Evolutionary conservation across 2,797 vertebrate species (phyloP), one percentile per base, ranked within the genome.

Genomic region (Odontamblyopus rebecca): DNA sequence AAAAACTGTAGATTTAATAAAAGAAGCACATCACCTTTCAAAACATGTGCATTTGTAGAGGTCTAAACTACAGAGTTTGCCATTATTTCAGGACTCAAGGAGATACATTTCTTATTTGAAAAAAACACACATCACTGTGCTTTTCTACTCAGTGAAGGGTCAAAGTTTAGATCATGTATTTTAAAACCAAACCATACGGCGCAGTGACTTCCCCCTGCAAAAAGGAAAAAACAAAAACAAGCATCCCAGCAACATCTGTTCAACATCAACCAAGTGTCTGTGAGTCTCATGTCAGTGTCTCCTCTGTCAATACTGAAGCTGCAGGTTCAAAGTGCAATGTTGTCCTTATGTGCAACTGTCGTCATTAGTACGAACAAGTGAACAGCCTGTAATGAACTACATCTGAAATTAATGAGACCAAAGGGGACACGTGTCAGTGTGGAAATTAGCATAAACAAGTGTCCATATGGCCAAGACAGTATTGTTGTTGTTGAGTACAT

Each of bases 181-280:
- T 86, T 84, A 87, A 79, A 81, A 61, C 68, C 74, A 82, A 91
- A 85, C 68, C 74, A 82, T 90, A 85, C 83, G 86, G 82, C 85
- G 82, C 73, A 64, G 61, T 32, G 8, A 56, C 77, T 82, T 77
- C 67, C 75, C 77, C 66, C 56, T 29, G 77, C 50, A 71, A 83
- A 50, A 66, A 23, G 23, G 23, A 82, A 70, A 32, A 32, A 71
- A 83, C 30, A 66, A 82, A 70, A 32, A 32, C 61, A 35, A 38
- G 30, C 61, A n/a, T 7, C 29, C 68, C 51, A 79, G 77, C 68
- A 23, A 79, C 87, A 91, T 91, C 88, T 92, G 87, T 82, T 90
- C 74, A 81, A 73, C 81, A 84, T 91, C 88, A 85, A 67, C 35
- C n/a, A 64, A 13, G 41, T 4, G 71, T 48, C 79, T 81, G 71